Evolutionary conservation across 2,113 vertebrate genomes (phyloP).

Genomic region (Dascyllus trimaculatus): DNA sequence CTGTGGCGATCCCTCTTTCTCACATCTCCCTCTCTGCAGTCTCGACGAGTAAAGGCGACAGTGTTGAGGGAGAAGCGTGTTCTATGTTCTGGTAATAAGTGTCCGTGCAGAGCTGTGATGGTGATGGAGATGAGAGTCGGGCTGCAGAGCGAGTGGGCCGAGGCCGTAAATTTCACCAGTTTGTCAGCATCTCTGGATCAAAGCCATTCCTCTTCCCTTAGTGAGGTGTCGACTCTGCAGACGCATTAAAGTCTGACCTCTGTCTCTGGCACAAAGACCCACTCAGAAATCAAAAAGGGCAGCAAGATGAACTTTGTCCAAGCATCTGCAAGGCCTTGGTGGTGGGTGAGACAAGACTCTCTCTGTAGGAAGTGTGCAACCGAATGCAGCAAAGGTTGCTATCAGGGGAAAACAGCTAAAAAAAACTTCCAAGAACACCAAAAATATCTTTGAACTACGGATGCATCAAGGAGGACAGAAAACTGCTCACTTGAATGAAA

Average conservation of each 20-base stretch:
- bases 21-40: not conserved
- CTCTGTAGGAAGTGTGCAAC: too few species aligned
- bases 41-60: slow-evolving; percentile 4
- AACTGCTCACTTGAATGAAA: too few species aligned
- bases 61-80: slow-evolving; percentile 19
- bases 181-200: slow-evolving; percentile 53
- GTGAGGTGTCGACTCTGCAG: slow-evolving; percentile 9
- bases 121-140: slow-evolving; percentile 49
- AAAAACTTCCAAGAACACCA: too few species aligned
- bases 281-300: not conserved
- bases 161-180: slow-evolving; percentile 56
- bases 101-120: slow-evolving; percentile 31
- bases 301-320: not conserved
- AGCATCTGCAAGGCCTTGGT: not conserved
- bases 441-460: too few species aligned
- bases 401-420: too few species aligned
- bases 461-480: too few species aligned
- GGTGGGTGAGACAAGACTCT: too few species aligned
- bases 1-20: slow-evolving; percentile 8
- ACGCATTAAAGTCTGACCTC: slow-evolving; percentile 32
- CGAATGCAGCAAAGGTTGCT: too few species aligned
- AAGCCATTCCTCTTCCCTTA: slow-evolving; percentile 34
- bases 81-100: slow-evolving; percentile 63
- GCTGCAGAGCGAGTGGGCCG: slow-evolving; percentile 8
- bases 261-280: not conserved